Evolutionary conservation across 1,140 invertebrate species (phyloP).

Genomic region (Potamilus streckersoni): DNA sequence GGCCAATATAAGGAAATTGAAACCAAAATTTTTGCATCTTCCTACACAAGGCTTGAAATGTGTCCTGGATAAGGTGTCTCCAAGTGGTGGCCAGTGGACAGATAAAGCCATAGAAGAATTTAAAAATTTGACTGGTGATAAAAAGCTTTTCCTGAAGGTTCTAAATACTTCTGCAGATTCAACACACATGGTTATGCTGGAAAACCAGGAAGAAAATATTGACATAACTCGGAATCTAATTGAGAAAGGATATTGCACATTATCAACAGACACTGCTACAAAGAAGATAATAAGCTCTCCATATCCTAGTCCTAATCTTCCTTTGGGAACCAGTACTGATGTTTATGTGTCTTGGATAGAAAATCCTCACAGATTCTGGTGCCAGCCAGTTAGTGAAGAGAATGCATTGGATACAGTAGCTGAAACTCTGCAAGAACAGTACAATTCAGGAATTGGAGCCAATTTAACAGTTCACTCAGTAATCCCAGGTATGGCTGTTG

Average conservation of each 20-base stretch:
- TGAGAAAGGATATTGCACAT: conserved; percentile 35
- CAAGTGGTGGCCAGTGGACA: conserved; percentile 34
- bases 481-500: conserved; percentile 12
- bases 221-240: conserved; percentile 38
- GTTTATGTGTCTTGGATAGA: conserved; percentile 58
- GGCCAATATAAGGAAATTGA: conserved; percentile 39
- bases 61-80: conserved; percentile 31
- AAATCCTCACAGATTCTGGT: conserved; percentile 69
- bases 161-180: conserved; percentile 13
- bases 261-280: not conserved
- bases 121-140: conserved; percentile 47
- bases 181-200: conserved; percentile 33
- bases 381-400: conserved; percentile 66
- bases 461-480: conserved; percentile 4
- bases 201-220: conserved; percentile 31
- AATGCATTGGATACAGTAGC: conserved; percentile 65
- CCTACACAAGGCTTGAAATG: conserved; percentile 53
- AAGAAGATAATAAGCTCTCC: conserved; percentile 20
- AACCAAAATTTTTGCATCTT: conserved; percentile 67
- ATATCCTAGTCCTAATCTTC: conserved; percentile 14
- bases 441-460: conserved; percentile 22
- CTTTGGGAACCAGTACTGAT: conserved; percentile 16
- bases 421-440: conserved; percentile 62
- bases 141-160: conserved; percentile 34
- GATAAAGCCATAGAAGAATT: conserved; percentile 43